These are phyloP conservation scores for Cirrhinus molitorella DNA, from an alignment of 2,797 vertebrate genomes.

Conservation along the genomic window DNA sequence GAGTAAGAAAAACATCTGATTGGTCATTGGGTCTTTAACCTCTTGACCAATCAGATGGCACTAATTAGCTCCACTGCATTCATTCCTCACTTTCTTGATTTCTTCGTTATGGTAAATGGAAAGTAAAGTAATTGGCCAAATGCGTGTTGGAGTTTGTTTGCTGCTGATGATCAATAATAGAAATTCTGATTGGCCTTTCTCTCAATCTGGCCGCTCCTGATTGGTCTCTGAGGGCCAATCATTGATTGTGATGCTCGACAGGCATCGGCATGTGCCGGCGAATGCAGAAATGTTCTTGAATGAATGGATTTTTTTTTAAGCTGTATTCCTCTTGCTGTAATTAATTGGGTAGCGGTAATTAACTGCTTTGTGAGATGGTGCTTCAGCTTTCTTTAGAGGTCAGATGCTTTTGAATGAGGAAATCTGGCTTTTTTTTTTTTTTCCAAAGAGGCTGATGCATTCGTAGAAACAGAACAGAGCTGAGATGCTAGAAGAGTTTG, in stretches of 20 bases:
- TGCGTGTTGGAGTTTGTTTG: not conserved
- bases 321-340: slow-evolving; percentile 32
- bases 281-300: slow-evolving; percentile 33
- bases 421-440: not conserved
- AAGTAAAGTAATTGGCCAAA: slow-evolving; percentile 41
- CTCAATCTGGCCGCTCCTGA: slow-evolving; percentile 37
- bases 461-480: not conserved
- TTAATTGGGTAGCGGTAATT: slow-evolving; percentile 40
- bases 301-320: slow-evolving; percentile 35
- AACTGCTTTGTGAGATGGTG: not conserved
- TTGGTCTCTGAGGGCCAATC: slow-evolving; percentile 29
- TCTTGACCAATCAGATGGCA: slow-evolving; percentile 19
- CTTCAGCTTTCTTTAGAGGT: slow-evolving; percentile 13
- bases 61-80: slow-evolving; percentile 29
- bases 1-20: not conserved
- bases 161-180: slow-evolving; percentile 27
- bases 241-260: slow-evolving; percentile 23
- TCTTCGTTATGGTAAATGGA: slow-evolving; percentile 21
- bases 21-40: slow-evolving; percentile 31
- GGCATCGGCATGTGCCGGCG: slow-evolving; percentile 27
- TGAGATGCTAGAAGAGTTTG: not conserved
- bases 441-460: not conserved
- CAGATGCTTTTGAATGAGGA: not conserved
- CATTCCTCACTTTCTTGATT: slow-evolving; percentile 8
- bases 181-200: slow-evolving; percentile 49